These are phyloP conservation scores for Antitype chi DNA, from an alignment of 2,888 invertebrate genomes.

Conservation along the genomic window DNA sequence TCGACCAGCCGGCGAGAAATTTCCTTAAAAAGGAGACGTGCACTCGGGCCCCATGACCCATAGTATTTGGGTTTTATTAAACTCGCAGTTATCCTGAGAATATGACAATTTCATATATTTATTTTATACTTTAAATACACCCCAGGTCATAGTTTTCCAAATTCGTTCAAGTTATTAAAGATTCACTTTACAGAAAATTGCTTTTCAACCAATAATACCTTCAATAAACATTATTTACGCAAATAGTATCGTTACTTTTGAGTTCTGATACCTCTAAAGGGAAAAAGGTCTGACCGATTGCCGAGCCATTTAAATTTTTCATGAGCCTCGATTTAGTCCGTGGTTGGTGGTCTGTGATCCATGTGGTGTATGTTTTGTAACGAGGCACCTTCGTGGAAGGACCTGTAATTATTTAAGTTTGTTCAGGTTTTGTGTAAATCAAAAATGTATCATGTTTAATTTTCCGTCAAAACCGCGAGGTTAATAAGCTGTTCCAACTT, in stretches of 20 bases:
- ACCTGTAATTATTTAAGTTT: constrained; percentile 10
- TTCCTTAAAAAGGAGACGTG: too few species aligned
- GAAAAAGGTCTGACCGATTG: constrained; percentile 40
- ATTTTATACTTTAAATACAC: not conserved
- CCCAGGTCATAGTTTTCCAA: not conserved
- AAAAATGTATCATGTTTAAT: constrained; percentile 3
- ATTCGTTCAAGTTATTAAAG: constrained; percentile 1
- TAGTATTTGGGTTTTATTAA: not conserved
- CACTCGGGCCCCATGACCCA: too few species aligned
- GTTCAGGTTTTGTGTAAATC: constrained; percentile 20
- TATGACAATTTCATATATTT: not conserved
- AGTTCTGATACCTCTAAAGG: constrained; percentile 13
- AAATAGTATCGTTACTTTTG: constrained; percentile 15
- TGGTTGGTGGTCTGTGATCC: constrained; percentile 21
- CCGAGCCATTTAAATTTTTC: constrained; percentile 49
- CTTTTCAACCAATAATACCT: constrained; percentile 12
- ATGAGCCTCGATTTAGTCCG: constrained; percentile 36
- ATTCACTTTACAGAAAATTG: constrained; percentile 3
- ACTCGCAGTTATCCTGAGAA: not conserved
- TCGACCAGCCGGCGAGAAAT: too few species aligned
- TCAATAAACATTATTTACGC: constrained; percentile 23
- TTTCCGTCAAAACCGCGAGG: not conserved
- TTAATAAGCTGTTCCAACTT: not conserved
- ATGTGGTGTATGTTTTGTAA: constrained; percentile 11
- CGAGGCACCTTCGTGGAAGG: not conserved